Percentiles rank a stretch among this genome's conserved stretches.
phyloP scores from a whole-genome alignment of 2,113 vertebrate genomes.

The Kobus ellipsiprymnus region DNA sequence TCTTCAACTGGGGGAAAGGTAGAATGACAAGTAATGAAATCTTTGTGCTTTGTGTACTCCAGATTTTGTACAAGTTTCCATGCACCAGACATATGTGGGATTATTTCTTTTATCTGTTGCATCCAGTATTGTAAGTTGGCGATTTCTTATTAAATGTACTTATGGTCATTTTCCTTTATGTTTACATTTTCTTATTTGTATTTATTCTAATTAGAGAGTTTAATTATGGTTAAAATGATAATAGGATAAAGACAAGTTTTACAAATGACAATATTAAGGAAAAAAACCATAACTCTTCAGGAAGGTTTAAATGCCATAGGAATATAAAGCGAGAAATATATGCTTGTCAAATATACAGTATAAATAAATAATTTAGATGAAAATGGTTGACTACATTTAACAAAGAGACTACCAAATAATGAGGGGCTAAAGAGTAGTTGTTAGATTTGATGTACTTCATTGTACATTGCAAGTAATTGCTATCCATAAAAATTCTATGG shows the following conservation, averaged over 20 bases:
- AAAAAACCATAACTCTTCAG: conserved; percentile 68
- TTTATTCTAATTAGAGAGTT: conserved; percentile 54
- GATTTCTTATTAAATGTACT: conserved; percentile 1
- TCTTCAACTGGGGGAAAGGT: not conserved
- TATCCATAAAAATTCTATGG: conserved; percentile 83
- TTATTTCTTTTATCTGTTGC: not conserved
- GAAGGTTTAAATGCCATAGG: conserved; percentile 62
- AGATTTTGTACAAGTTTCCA: not conserved
- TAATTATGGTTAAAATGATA: conserved; percentile 59
- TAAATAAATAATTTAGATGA: conserved; percentile 80
- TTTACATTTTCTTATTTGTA: conserved; percentile 38
- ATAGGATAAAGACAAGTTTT: conserved; percentile 60
- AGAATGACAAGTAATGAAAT: not conserved
- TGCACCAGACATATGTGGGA: not conserved
- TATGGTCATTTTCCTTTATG: conserved; percentile 18
- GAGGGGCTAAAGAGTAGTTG: conserved; percentile 80
- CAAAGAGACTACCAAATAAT: conserved; percentile 80
- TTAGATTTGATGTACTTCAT: conserved; percentile 82
- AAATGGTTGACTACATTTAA: conserved; percentile 73
- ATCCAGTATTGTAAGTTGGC: conserved; percentile 4
- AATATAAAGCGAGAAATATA: conserved; percentile 70
- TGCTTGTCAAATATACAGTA: conserved; percentile 72
- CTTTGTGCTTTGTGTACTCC: not conserved
- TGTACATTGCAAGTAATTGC: conserved; percentile 79
- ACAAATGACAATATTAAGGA: conserved; percentile 49